Conservation (phyloP, 2,888 invertebrate species). For the Drosophila birchii region DNA sequence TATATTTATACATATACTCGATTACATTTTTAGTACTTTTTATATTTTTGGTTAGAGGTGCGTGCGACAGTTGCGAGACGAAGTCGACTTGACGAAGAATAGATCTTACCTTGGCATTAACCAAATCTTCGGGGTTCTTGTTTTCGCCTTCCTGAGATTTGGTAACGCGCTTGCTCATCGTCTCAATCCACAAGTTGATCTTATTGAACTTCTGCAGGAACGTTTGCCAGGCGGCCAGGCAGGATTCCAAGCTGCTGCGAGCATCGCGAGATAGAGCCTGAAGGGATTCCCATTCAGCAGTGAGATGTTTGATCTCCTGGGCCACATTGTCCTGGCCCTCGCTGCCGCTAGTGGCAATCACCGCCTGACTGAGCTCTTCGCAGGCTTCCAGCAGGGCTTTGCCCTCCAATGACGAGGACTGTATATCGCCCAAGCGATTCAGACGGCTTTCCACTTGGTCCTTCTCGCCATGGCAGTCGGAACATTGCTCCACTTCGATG, state of each 20-base stretch:
- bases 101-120: conserved; percentile 88
- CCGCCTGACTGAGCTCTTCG: conserved; percentile 90
- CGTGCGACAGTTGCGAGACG: conserved; percentile 56
- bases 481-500: conserved; percentile 92
- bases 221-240: conserved; percentile 92
- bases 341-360: conserved; percentile 90
- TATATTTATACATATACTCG: conserved; percentile 25
- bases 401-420: conserved; percentile 89
- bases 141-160: conserved; percentile 89
- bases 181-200: conserved; percentile 91
- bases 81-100: conserved; percentile 43
- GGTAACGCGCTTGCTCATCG: conserved; percentile 88
- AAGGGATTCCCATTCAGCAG: conserved; percentile 92
- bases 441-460: conserved; percentile 91
- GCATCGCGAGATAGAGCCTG: conserved; percentile 91
- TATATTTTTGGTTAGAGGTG: conserved; percentile 64
- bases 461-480: conserved; percentile 95
- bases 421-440: conserved; percentile 89
- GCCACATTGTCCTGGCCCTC: conserved; percentile 93
- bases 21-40: conserved; percentile 56
- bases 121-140: conserved; percentile 91
- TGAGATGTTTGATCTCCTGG: conserved; percentile 92
- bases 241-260: conserved; percentile 90
- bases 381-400: conserved; percentile 90
- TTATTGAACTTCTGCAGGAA: conserved; percentile 90